phyloP scores from a whole-genome alignment of 2,888 invertebrate genomes.

The Trichacis sp. region DNA sequence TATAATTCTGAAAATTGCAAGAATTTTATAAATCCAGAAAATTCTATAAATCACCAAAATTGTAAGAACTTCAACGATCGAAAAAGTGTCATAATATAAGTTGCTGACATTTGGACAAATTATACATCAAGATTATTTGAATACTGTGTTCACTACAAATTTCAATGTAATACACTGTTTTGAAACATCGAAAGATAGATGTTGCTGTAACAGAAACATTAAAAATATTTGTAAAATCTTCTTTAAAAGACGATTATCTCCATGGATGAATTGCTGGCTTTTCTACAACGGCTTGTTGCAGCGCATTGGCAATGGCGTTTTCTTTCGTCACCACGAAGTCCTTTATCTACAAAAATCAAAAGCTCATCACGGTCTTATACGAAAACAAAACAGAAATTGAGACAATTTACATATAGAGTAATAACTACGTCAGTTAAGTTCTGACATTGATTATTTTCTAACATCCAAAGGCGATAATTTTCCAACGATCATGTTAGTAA shows the following conservation, averaged over 20 bases:
- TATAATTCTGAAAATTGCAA: too few species aligned
- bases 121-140: too few species aligned
- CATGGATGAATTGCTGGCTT: constrained; percentile 58
- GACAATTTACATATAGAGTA: not conserved
- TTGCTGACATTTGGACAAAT: too few species aligned
- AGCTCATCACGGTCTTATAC: constrained; percentile 23
- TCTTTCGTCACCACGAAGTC: constrained; percentile 63
- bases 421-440: not conserved
- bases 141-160: too few species aligned
- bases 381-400: not conserved
- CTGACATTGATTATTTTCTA: not conserved
- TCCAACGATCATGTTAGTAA: not conserved
- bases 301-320: constrained; percentile 62
- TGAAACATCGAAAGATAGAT: too few species aligned
- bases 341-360: constrained; percentile 52
- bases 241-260: constrained; percentile 46
- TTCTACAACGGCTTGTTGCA: constrained; percentile 54
- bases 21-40: too few species aligned
- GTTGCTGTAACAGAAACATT: too few species aligned
- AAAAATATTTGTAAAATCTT: too few species aligned
- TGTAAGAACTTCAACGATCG: too few species aligned
- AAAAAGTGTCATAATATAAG: too few species aligned
- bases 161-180: too few species aligned
- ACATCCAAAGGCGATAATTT: not conserved
- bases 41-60: too few species aligned